Conservation (phyloP, 2,797 vertebrate species). For the Myiotriccus ornatus region DNA sequence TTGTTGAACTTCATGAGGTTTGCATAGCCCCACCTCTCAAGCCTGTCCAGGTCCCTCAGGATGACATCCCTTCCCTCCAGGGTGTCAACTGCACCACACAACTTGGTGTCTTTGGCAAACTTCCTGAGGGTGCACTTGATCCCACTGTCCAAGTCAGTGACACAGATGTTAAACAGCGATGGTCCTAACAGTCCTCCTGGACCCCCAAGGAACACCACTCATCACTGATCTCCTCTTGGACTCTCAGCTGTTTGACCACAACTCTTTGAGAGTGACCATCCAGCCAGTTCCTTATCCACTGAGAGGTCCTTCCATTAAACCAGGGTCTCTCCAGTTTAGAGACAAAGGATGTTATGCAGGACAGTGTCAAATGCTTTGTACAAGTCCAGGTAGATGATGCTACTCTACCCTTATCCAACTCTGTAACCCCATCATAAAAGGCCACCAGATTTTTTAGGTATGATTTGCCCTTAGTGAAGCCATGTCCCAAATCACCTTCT, state of each 20-base stretch:
- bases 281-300: not conserved
- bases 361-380: not conserved
- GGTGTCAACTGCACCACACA: fast-evolving
- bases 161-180: not conserved
- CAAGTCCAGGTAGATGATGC: not conserved
- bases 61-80: not conserved
- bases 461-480: not conserved
- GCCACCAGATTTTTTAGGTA: not conserved
- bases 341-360: not conserved
- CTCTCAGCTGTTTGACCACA: not conserved
- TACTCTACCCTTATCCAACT: not conserved
- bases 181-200: not conserved
- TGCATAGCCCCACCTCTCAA: not conserved
- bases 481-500: not conserved
- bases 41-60: not conserved
- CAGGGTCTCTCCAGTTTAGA: not conserved
- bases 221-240: not conserved
- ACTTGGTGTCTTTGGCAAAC: not conserved
- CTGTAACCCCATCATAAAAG: not conserved
- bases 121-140: not conserved
- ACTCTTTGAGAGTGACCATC: not conserved
- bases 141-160: not conserved
- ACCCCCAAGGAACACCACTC: not conserved
- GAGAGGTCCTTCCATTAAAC: not conserved
- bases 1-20: not conserved